Base-by-base conservation (phyloP, 2,888 invertebrate species). In the Sphaeridia pumilis region DNA sequence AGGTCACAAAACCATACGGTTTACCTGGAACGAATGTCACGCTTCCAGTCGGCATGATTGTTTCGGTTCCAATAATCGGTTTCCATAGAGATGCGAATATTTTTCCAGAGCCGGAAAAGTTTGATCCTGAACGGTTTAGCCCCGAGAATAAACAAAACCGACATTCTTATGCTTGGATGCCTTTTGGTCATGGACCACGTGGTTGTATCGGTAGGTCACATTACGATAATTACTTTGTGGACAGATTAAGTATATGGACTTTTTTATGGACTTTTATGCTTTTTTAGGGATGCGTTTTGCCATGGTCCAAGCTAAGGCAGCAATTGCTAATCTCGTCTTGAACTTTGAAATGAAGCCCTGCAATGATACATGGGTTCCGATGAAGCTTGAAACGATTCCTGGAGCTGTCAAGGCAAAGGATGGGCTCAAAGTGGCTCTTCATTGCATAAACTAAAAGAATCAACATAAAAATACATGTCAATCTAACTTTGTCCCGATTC, bases 141-240 rank as follows among this genome's bases (percentile, higher is more conserved):
- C 14, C 48, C 2, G 53, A 53, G 46, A 43, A 42, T 14, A 52
- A 53, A 41, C 41, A 21, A 1, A 46, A 52, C 12, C 45, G 49
- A 5, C n/a, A 31, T 14, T 53, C 56, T 2, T 53, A 53, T 31
- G 49, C 49, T 22, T 56, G 31, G 21, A 22, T 49, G 46, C 56
- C 56, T 1, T 56, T 56, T 31, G 56, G 56, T n/a, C 49, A 50
- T 22, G 56, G 56, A 7, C 56, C 56, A 1, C 2, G 56, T 27
- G 53, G 45, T 22, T 56, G 56, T 47, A 53, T 56, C 26, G 56
- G 56, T 46, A 45, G 31, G 48, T 41, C 27, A n/a, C n/a, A n/a
- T n/a, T 7, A 14, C 22, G 10, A 49, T 7, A 27, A 17, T 41
- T 20, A 24, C 27, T 27, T 46, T 21, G 17, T 12, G 7, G 20